Evolutionary conservation across 2,888 invertebrate genomes (phyloP), one percentile per base, ranked within the genome.

Genomic region (Brenthis hecate): DNA sequence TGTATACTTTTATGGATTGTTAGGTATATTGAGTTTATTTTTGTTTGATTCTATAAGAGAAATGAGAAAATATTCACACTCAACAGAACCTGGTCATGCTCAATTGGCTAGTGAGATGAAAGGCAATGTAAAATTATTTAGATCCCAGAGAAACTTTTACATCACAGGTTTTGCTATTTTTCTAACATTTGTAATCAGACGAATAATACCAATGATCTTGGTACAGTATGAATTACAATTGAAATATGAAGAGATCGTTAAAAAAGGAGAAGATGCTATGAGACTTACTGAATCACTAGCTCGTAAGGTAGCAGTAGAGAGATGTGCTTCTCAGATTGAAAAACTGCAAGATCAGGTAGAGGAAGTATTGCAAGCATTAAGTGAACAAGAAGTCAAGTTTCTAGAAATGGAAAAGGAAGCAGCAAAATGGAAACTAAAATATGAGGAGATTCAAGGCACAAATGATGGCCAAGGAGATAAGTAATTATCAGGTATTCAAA

Each of bases 131-230:
- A 95, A 95, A 76, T 87, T 96, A 65, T 97, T 97, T 83, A 87
- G 96, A 74, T 95, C 96, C 2, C 96, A 97, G 82, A 92, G 96
- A 75, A 97, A 97, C 85, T 95, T 96, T 80, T 96, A 96, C 85
- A 96, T 97, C 68, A 95, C 96, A 73, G 96, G 96, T 16, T 96
- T 96, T 85, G 94, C 96, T 13, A 94, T 97, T 72, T 96, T 96
- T 77, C 86, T 96, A 51, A 94, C 95, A 77, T 93, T 96, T 77
- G 95, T 96, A 0, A 94, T 96, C 68, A 93, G 94, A 32, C 93
- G 95, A 63, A 88, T 96, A 56, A 92, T 95, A 16, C 91, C 85
- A 1, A 92, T 96, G 85, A 92, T 96, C 67, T 93, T 95, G 4
- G 92, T 93, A 60, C 95, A 95, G 83, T 95, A 96, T 43, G 91